Evolutionary conservation across 1,140 invertebrate genomes (phyloP).

Genomic region (Megalopta genalis): DNA sequence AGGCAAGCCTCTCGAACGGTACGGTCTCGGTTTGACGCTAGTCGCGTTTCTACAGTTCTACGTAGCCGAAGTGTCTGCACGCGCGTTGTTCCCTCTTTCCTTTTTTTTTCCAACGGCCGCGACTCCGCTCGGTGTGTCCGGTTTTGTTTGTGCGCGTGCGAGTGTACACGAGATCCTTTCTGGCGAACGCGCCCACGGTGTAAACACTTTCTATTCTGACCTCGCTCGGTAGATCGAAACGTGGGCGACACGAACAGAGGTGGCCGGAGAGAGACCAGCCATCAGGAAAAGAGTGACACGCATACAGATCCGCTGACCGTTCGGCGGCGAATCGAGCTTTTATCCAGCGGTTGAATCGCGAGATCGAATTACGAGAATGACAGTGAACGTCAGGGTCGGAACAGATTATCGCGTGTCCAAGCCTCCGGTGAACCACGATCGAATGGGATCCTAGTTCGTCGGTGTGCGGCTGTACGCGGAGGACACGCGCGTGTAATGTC

Average conservation of each 20-base stretch:
- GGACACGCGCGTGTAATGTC: slow-evolving; percentile 1
- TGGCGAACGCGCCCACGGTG: slow-evolving; percentile 39
- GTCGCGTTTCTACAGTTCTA: slow-evolving; percentile 67
- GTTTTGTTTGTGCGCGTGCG: slow-evolving; percentile 9
- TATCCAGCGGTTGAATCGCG: not conserved
- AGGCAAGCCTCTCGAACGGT: slow-evolving; percentile 56
- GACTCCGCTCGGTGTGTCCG: not conserved
- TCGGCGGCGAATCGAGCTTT: not conserved
- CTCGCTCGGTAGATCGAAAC: slow-evolving; percentile 53
- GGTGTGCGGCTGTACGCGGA: not conserved
- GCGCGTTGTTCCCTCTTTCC: slow-evolving; percentile 1
- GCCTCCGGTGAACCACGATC: not conserved
- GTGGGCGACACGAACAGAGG: slow-evolving; percentile 23
- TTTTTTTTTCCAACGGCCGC: no score
- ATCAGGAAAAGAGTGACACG: slow-evolving; percentile 29
- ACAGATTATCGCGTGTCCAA: not conserved
- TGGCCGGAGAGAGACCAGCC: not conserved
- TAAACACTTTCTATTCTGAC: slow-evolving; percentile 73
- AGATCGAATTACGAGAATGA: slow-evolving; percentile 20
- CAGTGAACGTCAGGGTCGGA: slow-evolving; percentile 16
- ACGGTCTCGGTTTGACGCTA: slow-evolving; percentile 48
- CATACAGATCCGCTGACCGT: not conserved
- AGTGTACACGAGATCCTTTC: slow-evolving; percentile 13
- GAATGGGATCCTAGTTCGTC: not conserved
- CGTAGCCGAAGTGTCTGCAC: slow-evolving; percentile 7